Base-by-base conservation (phyloP, 2,888 invertebrate genomes). In the Eupithecia inturbata region DNA sequence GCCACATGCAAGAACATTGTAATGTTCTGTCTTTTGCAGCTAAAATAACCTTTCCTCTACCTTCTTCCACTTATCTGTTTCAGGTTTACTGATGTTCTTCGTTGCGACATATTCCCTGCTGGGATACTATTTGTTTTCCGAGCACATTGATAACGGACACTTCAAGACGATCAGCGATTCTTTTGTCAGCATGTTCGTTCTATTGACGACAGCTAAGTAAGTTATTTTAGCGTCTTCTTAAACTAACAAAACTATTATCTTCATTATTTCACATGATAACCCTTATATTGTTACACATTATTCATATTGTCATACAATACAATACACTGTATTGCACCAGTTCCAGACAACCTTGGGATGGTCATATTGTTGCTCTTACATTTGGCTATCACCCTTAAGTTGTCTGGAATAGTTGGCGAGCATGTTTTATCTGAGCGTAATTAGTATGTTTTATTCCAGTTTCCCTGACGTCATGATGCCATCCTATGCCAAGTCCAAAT, bases 401-500 rank as follows among this genome's bases (percentile, higher is more conserved):
- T 19, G n/a, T n/a, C 22, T 49, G 49, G 9, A 49, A 49, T 49
- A 49, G 10, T n/a, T 53, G 53, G 3, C 0, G 9, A n/a, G 2
- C 49, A 49, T n/a, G 53, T 22, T 53, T 3, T 53, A 10, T 53
- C 22, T 1, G 22, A 67, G 26, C 71, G 77, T 19, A 7, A 26
- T 53, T 12, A n/a, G 3, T 62, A 53, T 71, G 2, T 41, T 49
- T 39, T 33, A 79, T 93, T 95, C 68, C 90, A 98, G 98, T 91
- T 98, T 97, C 92, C 98, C 98, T 4, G 98, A 98, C 89, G 97
- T 98, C 28, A 98, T 98, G 98, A 98, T 98, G 98, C 97, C 97
- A 7, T 96, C 98, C 0, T 98, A 98, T 88, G 96, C 97, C 33
- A 95, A 95, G 83, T 97, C 96, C 53, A 96, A 96, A 87, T 97